Evolutionary conservation across 1,140 invertebrate species (phyloP).

Genomic region (Apis laboriosa): DNA sequence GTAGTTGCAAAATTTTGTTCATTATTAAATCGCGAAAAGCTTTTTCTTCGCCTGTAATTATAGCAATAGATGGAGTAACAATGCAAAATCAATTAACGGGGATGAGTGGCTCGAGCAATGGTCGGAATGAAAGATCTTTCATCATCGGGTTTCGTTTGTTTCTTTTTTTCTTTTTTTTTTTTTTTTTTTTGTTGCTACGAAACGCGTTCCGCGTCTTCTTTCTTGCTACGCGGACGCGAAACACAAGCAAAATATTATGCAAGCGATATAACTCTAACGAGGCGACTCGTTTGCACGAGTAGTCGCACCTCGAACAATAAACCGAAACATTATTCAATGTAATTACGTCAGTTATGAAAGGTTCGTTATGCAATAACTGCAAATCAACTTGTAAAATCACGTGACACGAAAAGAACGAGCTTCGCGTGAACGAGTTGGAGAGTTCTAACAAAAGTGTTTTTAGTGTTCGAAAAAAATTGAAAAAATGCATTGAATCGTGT

Average conservation of each 20-base stretch:
- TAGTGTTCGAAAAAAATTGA: no score
- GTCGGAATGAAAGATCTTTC: not conserved
- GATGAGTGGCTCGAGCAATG: not conserved
- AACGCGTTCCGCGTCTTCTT: not conserved
- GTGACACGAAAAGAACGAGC: not conserved
- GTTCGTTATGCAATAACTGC: constrained; percentile 18
- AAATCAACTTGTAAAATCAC: constrained; percentile 7
- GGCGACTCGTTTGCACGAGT: not conserved
- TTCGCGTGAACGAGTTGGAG: not conserved
- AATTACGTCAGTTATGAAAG: constrained; percentile 11
- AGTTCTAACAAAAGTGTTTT: not conserved
- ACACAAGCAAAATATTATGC: not conserved
- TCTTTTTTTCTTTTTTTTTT: not conserved
- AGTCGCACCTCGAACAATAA: not conserved
- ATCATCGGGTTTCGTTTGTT: not conserved
- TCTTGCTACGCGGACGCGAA: not conserved
- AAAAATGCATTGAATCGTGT: no score
- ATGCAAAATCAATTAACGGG: constrained; percentile 22
- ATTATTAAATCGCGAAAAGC: not conserved
- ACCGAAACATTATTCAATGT: constrained; percentile 7
- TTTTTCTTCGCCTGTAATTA: not conserved
- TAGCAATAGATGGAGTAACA: constrained; percentile 2
- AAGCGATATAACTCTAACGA: constrained; percentile 15
- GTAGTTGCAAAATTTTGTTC: not conserved
- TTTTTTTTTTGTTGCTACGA: not conserved